Evolutionary conservation across 2,888 invertebrate species (phyloP), one percentile per base, ranked within the genome.

Genomic region (Rhingia rostrata): DNA sequence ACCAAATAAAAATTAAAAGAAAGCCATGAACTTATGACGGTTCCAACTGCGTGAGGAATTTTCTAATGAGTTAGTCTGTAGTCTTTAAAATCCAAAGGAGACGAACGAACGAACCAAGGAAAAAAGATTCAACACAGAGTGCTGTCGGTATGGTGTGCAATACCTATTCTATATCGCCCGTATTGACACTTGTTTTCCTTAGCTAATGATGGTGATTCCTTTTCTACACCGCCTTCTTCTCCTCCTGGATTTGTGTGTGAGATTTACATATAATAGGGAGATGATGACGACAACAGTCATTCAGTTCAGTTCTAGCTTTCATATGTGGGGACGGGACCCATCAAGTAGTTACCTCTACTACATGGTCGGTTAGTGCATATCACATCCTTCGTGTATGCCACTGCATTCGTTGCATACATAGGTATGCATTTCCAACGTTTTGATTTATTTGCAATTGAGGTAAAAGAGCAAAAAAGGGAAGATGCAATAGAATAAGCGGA

Each of bases 171-270:
- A 43, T 45, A 63, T 53, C 51, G 30, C 35, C 51, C 56, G 43
- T 79, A 80, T 74, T 80, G 80, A 80, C 80, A 80, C 74, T 74
- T 80, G 67, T 74, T 69, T 80, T 74, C 39, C 74, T 74, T 63
- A 12, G 80, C 80, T 80, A 80, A 80, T 80, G 80, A 74, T 69
- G 80, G 58, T 67, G 80, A 80, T 80, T 63, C 41, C 74, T 73
- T 37, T 56, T 69, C 53, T 45, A 12, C 73, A 49, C 61, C 7
- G 14, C 37, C 43, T 79, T 51, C 69, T 58, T 10, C 9, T 33
- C 22, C 39, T 53, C 41, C 32, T 75, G 22, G 22, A 45, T 2
- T 10, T 22, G 12, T 37, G 49, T 43, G 73, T 67, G 61, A 49
- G 49, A 80, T 74, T 74, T 74, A 47, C 74, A 74, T 67, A 14